These are phyloP conservation scores for Rotaria sp. DNA, from an alignment of 2,888 invertebrate genomes.

Conservation along the genomic window DNA sequence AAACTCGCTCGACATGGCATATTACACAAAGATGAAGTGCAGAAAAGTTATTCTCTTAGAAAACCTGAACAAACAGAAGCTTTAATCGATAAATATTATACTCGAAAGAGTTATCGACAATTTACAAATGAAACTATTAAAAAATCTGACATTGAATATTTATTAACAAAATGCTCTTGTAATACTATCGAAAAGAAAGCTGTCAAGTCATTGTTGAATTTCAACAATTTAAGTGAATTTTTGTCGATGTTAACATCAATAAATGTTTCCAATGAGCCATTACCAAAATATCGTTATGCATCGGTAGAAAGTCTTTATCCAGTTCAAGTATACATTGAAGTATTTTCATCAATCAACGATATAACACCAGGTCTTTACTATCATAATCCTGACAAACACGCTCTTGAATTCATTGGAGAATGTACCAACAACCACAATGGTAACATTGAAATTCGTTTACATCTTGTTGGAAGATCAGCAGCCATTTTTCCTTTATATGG, in stretches of 20 bases:
- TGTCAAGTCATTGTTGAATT: background rate
- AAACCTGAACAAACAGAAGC: background rate
- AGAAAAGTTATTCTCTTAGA: background rate
- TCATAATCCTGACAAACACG: constrained; percentile 18
- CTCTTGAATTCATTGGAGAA: background rate
- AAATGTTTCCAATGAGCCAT: background rate
- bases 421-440: background rate
- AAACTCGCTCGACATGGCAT: background rate
- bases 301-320: constrained; percentile 28
- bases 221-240: background rate
- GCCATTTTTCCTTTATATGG: constrained; percentile 14
- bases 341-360: background rate
- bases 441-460: background rate
- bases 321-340: background rate
- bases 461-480: constrained; percentile 11
- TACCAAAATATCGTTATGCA: constrained; percentile 31
- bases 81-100: background rate
- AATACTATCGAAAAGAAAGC: background rate
- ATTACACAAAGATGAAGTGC: background rate
- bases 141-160: background rate
- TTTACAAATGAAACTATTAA: background rate
- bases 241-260: background rate
- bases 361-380: background rate
- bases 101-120: constrained; percentile 16
- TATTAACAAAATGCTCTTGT: background rate